Percentiles rank a stretch among this genome's conserved stretches.
Conservation (phyloP, 2,888 invertebrate genomes). For the Mythimna impura region DNA sequence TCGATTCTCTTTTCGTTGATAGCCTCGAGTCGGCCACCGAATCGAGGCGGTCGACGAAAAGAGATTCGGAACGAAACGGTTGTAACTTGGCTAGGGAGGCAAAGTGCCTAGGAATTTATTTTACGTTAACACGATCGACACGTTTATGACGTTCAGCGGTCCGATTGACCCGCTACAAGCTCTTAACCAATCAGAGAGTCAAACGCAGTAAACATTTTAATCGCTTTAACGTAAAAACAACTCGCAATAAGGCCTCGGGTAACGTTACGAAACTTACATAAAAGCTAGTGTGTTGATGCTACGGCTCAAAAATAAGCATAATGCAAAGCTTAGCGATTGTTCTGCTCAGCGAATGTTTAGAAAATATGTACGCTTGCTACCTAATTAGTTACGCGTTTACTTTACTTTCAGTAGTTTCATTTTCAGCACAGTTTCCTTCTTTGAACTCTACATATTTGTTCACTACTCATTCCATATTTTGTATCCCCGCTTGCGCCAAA, state of each 20-base stretch:
- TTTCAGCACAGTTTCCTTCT: not conserved
- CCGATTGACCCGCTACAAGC: no score
- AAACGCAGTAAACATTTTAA: no score
- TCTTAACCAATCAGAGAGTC: no score
- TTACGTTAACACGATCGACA: no score
- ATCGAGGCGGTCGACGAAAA: no score
- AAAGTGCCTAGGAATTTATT: no score
- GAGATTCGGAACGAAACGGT: no score
- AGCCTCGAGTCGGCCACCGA: no score
- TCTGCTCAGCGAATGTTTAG: slow-evolving; percentile 50
- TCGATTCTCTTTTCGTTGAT: no score
- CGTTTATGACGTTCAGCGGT: no score
- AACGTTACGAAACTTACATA: not conserved
- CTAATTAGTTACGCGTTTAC: not conserved
- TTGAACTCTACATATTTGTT: not conserved
- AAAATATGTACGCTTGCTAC: not conserved
- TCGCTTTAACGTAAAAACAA: no score
- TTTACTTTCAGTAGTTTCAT: not conserved
- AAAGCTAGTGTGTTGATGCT: slow-evolving; percentile 2
- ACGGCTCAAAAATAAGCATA: slow-evolving; percentile 2
- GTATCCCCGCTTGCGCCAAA: not conserved
- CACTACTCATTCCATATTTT: not conserved
- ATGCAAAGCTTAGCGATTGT: slow-evolving; percentile 43
- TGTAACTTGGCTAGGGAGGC: no score
- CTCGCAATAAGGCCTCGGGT: not conserved